A percentile compares a stretch with the other conserved stretches of the same genome.
Evolutionary conservation across 35 echinoderm and acorn worm genomes (phyloP).

Genomic region (Apostichopus parvimensis): DNA sequence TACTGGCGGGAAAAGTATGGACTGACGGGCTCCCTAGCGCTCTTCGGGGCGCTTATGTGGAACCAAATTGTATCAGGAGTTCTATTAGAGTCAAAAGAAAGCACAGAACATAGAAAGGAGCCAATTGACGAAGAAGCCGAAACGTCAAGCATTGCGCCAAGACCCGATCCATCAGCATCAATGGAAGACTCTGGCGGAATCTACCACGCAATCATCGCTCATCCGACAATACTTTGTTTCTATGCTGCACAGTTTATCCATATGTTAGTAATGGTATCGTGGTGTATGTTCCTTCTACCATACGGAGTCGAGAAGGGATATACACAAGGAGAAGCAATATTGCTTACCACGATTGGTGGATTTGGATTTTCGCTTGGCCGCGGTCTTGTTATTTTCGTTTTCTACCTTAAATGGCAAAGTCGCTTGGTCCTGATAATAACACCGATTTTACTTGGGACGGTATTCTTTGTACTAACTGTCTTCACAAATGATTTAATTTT

Average conservation of each 20-base stretch:
- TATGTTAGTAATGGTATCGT: not conserved
- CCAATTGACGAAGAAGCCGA: too few relatives aligned
- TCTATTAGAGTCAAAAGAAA: not conserved
- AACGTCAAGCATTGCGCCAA: not conserved
- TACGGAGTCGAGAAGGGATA: not conserved
- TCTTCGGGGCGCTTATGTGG: not conserved
- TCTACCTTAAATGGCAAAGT: not conserved
- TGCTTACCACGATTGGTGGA: not conserved
- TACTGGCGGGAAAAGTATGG: not conserved
- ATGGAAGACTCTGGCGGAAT: not conserved
- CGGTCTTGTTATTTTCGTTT: not conserved
- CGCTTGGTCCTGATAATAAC: not conserved
- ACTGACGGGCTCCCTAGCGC: not conserved
- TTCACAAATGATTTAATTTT: not conserved
- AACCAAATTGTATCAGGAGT: not conserved
- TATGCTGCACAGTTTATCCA: not conserved
- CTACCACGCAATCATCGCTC: not conserved
- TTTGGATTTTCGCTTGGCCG: not conserved
- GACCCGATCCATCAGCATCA: not conserved
- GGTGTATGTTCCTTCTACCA: conserved; percentile 1
- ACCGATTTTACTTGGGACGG: not conserved
- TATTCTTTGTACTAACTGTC: not conserved
- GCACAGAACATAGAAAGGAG: not conserved
- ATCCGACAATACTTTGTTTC: not conserved
- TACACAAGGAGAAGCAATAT: conserved; percentile 1